Evolutionary conservation across 2,113 vertebrate species (phyloP), one percentile per base, ranked within the genome.

Genomic region (Nibea coibor): DNA sequence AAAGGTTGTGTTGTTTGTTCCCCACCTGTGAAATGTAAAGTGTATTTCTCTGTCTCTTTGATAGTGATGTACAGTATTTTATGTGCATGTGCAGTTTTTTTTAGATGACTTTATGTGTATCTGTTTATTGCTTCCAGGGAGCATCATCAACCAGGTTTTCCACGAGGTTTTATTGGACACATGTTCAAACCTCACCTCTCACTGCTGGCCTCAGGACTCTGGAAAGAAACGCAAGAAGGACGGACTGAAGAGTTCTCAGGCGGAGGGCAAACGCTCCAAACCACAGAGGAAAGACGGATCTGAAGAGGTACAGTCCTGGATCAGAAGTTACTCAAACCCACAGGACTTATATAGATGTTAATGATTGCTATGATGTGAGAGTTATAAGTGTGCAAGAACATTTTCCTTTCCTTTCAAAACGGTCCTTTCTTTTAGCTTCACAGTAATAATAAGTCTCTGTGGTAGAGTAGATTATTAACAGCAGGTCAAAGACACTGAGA

Each of bases 111-210:
- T 58, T 77, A 64, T 76, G 7, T 69, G 6, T 56, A 5, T 74
- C 20, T 75, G 6, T 76, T 19, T 15, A 4, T 53, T 56, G 2
- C 53, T 68, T 88, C 12, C 58, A 99, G 98, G 98, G 26, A 99
- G 97, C 78, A 78, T 99, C 9, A 94, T 90, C 77, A 96, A 96
- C 93, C 95, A 94, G 81, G 83, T 97, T 51, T 97, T 97, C 85
- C 97, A 99, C 65, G 95, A 97, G 11, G 95, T 99, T 81, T 93
- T 99, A 82, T 95, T 99, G 91, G 96, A 98, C 72, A 96, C 96
- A 2, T 98, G 97, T 42, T 81, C 96, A 86, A 93, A 94, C 71
- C 80, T 95, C 50, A 83, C 95, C n/a, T 94, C 89, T 64, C 97
- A 96, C 74, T 94, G 96, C 87, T 98, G 96, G 96, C 97, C 97